phyloP scores from a whole-genome alignment of 2,113 vertebrate species.

The Chamaea fasciata region DNA sequence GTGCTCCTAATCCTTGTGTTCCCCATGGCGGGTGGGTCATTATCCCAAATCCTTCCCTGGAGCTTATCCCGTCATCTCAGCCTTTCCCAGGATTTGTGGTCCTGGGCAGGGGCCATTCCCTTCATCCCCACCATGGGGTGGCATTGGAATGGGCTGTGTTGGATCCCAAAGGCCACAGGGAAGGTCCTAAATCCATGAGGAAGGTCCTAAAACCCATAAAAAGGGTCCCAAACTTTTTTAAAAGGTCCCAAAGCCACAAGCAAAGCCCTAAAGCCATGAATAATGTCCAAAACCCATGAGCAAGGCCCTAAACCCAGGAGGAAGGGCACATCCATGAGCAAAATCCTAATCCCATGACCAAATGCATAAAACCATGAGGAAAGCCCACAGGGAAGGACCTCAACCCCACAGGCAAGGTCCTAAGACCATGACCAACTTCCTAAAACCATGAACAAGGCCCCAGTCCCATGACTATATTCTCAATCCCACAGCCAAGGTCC shows the following conservation, averaged over 20 bases:
- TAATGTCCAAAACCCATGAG: not conserved
- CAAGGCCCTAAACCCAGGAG: not conserved
- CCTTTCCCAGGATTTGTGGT: not conserved
- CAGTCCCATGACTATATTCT: accelerated
- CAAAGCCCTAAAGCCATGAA: not conserved
- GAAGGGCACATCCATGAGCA: not conserved
- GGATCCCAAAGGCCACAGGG: not conserved
- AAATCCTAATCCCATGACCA: not conserved
- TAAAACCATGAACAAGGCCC: not conserved
- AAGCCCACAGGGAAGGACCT: not conserved
- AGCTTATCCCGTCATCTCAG: not conserved
- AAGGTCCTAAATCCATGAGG: not conserved
- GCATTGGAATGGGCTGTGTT: not conserved
- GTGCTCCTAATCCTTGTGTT: not conserved
- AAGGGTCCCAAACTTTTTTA: accelerated
- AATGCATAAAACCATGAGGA: not conserved
- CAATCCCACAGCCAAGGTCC: accelerated
- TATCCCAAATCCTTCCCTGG: not conserved
- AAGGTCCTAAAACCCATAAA: not conserved
- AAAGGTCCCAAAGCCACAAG: not conserved
- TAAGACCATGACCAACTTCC: not conserved
- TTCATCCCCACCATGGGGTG: accelerated
- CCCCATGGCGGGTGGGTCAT: accelerated
- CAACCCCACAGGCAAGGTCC: not conserved
- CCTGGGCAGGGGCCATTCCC: not conserved